Evolutionary conservation across 2,113 vertebrate species (phyloP).

Genomic region (Ictalurus furcatus): DNA sequence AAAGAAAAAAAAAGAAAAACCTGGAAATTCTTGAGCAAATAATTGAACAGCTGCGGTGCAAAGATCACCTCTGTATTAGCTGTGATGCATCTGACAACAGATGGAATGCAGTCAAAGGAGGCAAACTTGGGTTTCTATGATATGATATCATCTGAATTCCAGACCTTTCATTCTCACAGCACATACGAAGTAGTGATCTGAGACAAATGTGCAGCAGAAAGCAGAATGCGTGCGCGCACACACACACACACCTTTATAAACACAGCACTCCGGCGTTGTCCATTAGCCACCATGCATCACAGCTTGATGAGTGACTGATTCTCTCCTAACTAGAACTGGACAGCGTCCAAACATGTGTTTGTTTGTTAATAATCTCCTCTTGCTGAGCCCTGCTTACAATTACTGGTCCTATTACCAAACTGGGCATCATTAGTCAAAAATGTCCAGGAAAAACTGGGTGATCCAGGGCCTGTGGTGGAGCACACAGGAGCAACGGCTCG

Average conservation of each 20-base stretch:
- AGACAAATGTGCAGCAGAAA: conserved; percentile 44
- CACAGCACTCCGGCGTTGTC: conserved; percentile 34
- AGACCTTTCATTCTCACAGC: conserved; percentile 11
- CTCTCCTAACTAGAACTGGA: conserved; percentile 58
- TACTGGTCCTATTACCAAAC: conserved; percentile 64
- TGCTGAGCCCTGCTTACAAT: conserved; percentile 64
- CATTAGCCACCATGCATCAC: conserved; percentile 48
- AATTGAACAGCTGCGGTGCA: not conserved
- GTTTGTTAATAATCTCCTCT: conserved; percentile 63
- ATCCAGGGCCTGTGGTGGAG: conserved; percentile 62
- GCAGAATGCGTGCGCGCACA: conserved; percentile 37
- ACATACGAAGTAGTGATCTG: conserved; percentile 15
- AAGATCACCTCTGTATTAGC: conserved; percentile 9
- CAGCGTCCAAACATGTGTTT: conserved; percentile 63
- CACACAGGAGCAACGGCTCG: conserved; percentile 57
- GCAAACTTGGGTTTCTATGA: not conserved
- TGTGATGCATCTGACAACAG: not conserved
- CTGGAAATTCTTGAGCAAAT: conserved; percentile 14
- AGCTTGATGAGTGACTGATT: conserved; percentile 52
- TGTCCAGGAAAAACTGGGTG: conserved; percentile 49
- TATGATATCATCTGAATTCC: conserved; percentile 16
- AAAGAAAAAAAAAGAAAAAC: not conserved
- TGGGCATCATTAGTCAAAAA: conserved; percentile 66
- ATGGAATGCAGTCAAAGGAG: conserved; percentile 5
- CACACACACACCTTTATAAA: conserved; percentile 40